phyloP scores from a whole-genome alignment of 2,888 invertebrate genomes.

The Lasioglossum leucozonium region DNA sequence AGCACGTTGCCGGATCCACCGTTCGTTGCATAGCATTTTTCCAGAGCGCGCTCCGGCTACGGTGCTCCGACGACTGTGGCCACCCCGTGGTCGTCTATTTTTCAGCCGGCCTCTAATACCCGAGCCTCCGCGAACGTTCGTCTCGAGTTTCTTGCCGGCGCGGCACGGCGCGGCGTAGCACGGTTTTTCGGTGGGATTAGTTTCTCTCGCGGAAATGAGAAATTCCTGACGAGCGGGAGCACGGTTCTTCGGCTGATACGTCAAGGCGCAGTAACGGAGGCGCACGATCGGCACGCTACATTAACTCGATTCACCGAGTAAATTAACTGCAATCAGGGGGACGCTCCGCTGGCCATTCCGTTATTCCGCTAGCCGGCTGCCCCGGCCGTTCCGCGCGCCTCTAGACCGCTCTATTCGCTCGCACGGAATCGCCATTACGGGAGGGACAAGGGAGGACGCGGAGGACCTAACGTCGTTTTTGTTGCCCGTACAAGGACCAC shows the following conservation, averaged over 20 bases:
- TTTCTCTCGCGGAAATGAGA: constrained; percentile 57
- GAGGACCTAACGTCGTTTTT: constrained; percentile 78
- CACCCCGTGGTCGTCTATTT: neutral
- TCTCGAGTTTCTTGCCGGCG: constrained; percentile 47
- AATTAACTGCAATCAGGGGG: constrained; percentile 84
- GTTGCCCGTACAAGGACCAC: constrained; percentile 63
- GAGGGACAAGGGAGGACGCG: constrained; percentile 42
- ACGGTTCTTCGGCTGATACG: constrained; percentile 63
- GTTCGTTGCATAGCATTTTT: neutral
- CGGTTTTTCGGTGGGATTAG: constrained; percentile 53
- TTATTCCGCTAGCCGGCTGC: constrained; percentile 74
- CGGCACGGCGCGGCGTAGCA: neutral
- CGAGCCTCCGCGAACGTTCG: constrained; percentile 20
- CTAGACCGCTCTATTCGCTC: constrained; percentile 68
- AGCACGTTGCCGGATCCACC: neutral
- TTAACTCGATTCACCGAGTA: constrained; percentile 84
- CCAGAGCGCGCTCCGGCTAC: neutral
- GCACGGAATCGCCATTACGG: constrained; percentile 69
- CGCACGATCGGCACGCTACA: constrained; percentile 81
- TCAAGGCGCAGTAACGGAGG: constrained; percentile 66
- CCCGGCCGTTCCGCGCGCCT: constrained; percentile 60
- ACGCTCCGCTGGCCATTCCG: constrained; percentile 77
- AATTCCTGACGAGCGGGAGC: constrained; percentile 53
- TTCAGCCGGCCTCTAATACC: neutral
- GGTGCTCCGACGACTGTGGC: neutral